Evolutionary conservation across 1,140 invertebrate species (phyloP).

Genomic region (Drosophila melanogaster): Release_6_plus_ISO1_MT NC_004354.4:16608501-16609000

Average conservation of each 20-base stretch:
- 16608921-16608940: conserved; percentile 3
- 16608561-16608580: no score
- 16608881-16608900: neutral
- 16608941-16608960: neutral
- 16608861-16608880: conserved; percentile 4
- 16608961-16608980: neutral
- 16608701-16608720: neutral
- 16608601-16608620: neutral
- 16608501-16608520: no score
- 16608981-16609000: conserved; percentile 11
- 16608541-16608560: neutral
- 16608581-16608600: neutral
- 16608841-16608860: conserved; percentile 4
- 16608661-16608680: no score
- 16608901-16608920: neutral
- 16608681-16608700: neutral
- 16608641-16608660: neutral
- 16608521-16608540: no score
- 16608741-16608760: neutral
- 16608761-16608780: neutral
- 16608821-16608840: neutral
- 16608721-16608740: neutral
- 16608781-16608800: neutral
- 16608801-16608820: conserved; percentile 12
- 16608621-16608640: no score